Base-by-base conservation (phyloP, 2,113 vertebrate species). In the Malurus cyaneus region DNA sequence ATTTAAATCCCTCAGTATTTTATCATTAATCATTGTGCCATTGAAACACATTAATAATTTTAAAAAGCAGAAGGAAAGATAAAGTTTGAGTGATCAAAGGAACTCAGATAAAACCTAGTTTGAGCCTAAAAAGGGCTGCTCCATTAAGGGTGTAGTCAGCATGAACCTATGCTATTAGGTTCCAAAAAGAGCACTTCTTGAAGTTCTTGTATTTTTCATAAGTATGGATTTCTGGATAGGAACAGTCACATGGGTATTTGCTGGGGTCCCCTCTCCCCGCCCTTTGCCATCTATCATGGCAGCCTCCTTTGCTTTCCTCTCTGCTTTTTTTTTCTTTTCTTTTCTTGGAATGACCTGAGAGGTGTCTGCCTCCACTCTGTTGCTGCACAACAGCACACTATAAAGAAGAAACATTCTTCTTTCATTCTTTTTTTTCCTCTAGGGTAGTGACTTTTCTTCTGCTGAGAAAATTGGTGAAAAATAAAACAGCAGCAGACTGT, bases 201-300 rank as follows among this genome's bases (percentile, higher is more conserved):
- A 44, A 16, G 14, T 3, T 53, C 46, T 41, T 60, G 17, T 23
- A 25, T 31, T 70, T 39, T 70, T 25, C 13, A 3, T 49, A 57
- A 61, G 9, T 28, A 57, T 13, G 64, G 5, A 53, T 78, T 80
- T 74, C 11, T 41, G 26, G 6, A 13, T 60, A 59, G 67, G 39
- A 84, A 42, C 8, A 69, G 6, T 26, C 8, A 44, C 13, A 16
- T 1, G 4, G 11, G 11, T 54, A 18, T 52, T 69, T 54, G 0
- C 3, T 23, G 14, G 5, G 4, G 1, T 6, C 6, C 2, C 5
- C 23, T 3, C 4, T 0, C 1, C 7, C 44, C 26, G 25, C 6
- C 31, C 3, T 74, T 92, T 41, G 2, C 11, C 12, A 41, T 41
- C 39, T 49, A 1, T 54, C 47, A 11, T 24, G 49, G 17, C 5